Evolutionary conservation across 1,140 invertebrate genomes (phyloP).

Genomic region (Drosophila nannoptera): DNA sequence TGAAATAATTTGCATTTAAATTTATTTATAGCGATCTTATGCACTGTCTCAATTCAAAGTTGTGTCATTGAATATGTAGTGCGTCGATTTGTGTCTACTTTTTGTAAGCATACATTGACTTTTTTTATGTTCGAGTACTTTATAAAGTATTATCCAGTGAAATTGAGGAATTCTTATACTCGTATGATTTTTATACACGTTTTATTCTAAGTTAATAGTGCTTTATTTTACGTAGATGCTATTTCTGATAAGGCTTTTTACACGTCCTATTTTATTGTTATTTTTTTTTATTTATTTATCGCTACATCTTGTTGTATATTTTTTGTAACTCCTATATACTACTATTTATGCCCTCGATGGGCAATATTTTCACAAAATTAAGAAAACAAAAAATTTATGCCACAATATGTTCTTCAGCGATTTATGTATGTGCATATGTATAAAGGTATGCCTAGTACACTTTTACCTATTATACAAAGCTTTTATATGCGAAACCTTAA

Average conservation of each 20-base stretch:
- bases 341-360: slow-evolving; percentile 2
- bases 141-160: slow-evolving; percentile 68
- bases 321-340: slow-evolving; percentile 15
- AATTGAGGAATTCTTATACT: slow-evolving; percentile 36
- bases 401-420: slow-evolving; percentile 52
- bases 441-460: too few relatives aligned
- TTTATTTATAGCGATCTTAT: slow-evolving; percentile 35
- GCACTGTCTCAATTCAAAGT: slow-evolving; percentile 22
- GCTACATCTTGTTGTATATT: slow-evolving; percentile 1
- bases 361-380: slow-evolving; percentile 8
- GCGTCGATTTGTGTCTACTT: background rate
- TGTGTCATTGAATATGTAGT: slow-evolving; percentile 18
- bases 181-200: slow-evolving; percentile 3
- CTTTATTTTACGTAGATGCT: slow-evolving; percentile 45
- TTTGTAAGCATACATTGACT: background rate
- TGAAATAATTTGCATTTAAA: slow-evolving; percentile 63
- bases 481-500: slow-evolving; percentile 36
- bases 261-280: slow-evolving; percentile 30
- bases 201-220: slow-evolving; percentile 47
- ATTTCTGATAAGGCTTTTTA: slow-evolving; percentile 19
- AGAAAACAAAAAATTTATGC: slow-evolving; percentile 15
- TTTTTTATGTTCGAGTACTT: slow-evolving; percentile 43
- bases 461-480: slow-evolving; percentile 27
- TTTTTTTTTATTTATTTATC: slow-evolving; percentile 32
- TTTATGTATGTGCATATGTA: too few relatives aligned